A percentile compares a stretch with the other conserved stretches of the same genome.
Conservation (phyloP, 2,888 invertebrate species). For the Lasioglossum zephyrum region DNA sequence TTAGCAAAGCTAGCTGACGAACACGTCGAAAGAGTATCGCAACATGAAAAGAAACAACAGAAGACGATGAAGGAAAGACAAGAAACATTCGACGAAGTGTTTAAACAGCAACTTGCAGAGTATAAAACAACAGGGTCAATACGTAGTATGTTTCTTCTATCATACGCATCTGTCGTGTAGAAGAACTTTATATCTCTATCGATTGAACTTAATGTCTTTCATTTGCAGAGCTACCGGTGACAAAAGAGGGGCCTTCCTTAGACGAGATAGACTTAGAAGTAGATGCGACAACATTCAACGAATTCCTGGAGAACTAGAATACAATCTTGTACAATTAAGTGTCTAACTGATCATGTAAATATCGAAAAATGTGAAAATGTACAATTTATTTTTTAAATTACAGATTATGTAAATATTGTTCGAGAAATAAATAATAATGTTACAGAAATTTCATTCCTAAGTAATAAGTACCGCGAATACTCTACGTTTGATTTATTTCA, state of each 20-base stretch:
- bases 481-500: not conserved
- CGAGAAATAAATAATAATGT: conserved; percentile 19
- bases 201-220: conserved; percentile 40
- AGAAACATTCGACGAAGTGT: conserved; percentile 89
- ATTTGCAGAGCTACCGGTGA: conserved; percentile 75
- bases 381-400: conserved; percentile 23
- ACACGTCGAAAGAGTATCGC: conserved; percentile 86
- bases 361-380: conserved; percentile 19
- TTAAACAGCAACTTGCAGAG: conserved; percentile 88
- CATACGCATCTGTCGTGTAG: not conserved
- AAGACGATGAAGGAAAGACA: conserved; percentile 88
- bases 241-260: conserved; percentile 84
- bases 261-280: conserved; percentile 88
- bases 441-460: conserved; percentile 15
- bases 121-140: conserved; percentile 88
- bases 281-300: conserved; percentile 87
- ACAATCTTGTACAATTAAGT: conserved; percentile 5
- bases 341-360: conserved; percentile 15
- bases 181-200: not conserved
- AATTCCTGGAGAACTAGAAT: conserved; percentile 86
- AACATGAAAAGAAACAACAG: conserved; percentile 86
- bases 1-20: conserved; percentile 86
- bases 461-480: not conserved
- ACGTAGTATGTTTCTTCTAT: conserved; percentile 85
- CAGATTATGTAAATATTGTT: conserved; percentile 28